These are phyloP conservation scores for Phoxinus phoxinus DNA, from an alignment of 2,113 vertebrate genomes.

Conservation along the genomic window DNA sequence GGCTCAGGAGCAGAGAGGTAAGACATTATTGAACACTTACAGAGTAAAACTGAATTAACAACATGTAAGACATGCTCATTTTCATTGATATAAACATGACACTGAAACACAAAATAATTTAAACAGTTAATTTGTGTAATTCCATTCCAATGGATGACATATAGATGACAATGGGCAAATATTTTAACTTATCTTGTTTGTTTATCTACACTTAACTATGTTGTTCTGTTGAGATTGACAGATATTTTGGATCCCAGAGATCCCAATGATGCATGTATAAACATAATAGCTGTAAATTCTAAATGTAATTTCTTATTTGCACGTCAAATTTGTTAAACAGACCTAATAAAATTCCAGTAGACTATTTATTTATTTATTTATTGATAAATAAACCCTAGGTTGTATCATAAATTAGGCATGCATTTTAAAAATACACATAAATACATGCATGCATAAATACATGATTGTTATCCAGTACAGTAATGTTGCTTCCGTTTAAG, in stretches of 20 bases:
- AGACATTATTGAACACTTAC: constrained; percentile 46
- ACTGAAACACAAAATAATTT: not conserved
- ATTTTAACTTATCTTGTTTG: constrained; percentile 1
- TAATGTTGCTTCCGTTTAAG: not conserved
- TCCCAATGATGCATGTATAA: not conserved
- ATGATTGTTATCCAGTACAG: not conserved
- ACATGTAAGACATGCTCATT: not conserved
- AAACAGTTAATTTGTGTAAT: not conserved
- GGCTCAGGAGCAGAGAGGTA: constrained; percentile 75
- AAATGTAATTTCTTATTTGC: not conserved
- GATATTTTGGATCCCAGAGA: not conserved
- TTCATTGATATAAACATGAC: not conserved
- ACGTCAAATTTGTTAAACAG: not conserved
- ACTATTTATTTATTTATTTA: not conserved
- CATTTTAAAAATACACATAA: not conserved
- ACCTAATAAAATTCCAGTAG: not conserved
- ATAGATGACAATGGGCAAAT: not conserved
- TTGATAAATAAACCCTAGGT: not conserved
- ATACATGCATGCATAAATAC: too few species aligned
- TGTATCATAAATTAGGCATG: not conserved
- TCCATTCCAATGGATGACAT: not conserved
- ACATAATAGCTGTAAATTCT: not conserved
- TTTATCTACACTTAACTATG: not conserved
- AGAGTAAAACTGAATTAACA: not conserved
- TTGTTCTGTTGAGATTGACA: not conserved